phyloP scores from a whole-genome alignment of 2,888 invertebrate species.

The Plagodis pulveraria region DNA sequence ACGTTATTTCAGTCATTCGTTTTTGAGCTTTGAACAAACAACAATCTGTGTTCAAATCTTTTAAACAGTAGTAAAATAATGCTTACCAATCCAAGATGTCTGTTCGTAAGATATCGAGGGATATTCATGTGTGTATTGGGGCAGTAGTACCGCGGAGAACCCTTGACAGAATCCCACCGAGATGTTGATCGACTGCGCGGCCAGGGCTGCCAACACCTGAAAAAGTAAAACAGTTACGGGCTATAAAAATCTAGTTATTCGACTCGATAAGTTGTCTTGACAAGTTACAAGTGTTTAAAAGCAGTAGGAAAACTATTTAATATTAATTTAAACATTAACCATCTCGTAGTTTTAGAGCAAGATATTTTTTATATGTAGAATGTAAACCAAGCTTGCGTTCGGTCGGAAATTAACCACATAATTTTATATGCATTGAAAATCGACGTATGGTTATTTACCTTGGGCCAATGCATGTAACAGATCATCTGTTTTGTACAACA shows the following conservation, averaged over 20 bases:
- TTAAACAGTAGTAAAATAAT: neutral
- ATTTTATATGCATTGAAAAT: neutral
- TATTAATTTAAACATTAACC: too few species aligned
- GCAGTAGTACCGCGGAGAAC: conserved; percentile 90
- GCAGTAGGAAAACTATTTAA: too few species aligned
- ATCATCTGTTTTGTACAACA: neutral
- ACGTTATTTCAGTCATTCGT: too few species aligned
- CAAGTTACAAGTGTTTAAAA: too few species aligned
- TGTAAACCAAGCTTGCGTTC: too few species aligned
- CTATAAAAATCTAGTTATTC: too few species aligned
- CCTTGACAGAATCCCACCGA: conserved; percentile 91
- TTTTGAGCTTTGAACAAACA: too few species aligned
- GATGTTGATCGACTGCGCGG: conserved; percentile 90
- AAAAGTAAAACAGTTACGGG: conserved; percentile 34
- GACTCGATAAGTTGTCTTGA: too few species aligned
- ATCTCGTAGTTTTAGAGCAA: too few species aligned
- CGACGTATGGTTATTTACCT: neutral
- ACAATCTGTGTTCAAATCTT: too few species aligned
- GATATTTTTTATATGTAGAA: too few species aligned
- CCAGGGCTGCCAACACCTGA: conserved; percentile 88
- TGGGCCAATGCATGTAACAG: conserved; percentile 1
- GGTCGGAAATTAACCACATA: too few species aligned
- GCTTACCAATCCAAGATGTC: conserved; percentile 89
- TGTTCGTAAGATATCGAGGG: conserved; percentile 85
- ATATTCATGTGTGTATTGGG: conserved; percentile 86